Conservation (phyloP, 2,797 vertebrate species). For the Sebastes matsubarae region DNA sequence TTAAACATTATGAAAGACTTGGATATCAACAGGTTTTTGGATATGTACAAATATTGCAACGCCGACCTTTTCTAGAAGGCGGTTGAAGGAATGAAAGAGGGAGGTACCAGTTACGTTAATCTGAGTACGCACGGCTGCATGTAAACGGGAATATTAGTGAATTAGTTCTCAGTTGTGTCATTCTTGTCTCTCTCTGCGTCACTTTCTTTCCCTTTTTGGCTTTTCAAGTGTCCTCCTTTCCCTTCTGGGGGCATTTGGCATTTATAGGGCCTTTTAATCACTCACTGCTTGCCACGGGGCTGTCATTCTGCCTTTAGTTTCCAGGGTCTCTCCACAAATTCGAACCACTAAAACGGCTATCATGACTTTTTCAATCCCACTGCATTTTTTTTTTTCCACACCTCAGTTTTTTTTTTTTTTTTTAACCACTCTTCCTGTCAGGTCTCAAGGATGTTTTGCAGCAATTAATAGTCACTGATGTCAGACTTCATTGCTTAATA, state of each 20-base stretch:
- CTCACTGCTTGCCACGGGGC: slow-evolving; percentile 85
- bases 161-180: background rate
- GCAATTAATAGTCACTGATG: slow-evolving; percentile 58
- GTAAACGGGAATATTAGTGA: background rate
- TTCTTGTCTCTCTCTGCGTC: slow-evolving; percentile 69
- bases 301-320: slow-evolving; percentile 81
- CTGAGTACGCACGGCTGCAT: background rate
- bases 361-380: slow-evolving; percentile 33
- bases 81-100: background rate
- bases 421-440: background rate
- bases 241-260: slow-evolving; percentile 75
- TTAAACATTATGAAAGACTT: too few species aligned
- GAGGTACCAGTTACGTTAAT: background rate
- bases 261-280: slow-evolving; percentile 89
- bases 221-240: slow-evolving; percentile 85
- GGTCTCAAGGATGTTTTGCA: slow-evolving; percentile 58
- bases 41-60: background rate
- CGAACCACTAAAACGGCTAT: slow-evolving; percentile 49
- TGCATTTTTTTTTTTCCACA: slow-evolving; percentile 33
- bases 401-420: slow-evolving; percentile 5
- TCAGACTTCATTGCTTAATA: slow-evolving; percentile 64
- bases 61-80: background rate
- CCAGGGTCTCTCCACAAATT: slow-evolving; percentile 69
- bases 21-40: too few species aligned
- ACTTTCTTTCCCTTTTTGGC: slow-evolving; percentile 66